Percentiles rank a stretch among this genome's conserved stretches.
Conservation (phyloP, 92 coral and sea anemone genomes). For the Palythoa heliodiscus region DNA sequence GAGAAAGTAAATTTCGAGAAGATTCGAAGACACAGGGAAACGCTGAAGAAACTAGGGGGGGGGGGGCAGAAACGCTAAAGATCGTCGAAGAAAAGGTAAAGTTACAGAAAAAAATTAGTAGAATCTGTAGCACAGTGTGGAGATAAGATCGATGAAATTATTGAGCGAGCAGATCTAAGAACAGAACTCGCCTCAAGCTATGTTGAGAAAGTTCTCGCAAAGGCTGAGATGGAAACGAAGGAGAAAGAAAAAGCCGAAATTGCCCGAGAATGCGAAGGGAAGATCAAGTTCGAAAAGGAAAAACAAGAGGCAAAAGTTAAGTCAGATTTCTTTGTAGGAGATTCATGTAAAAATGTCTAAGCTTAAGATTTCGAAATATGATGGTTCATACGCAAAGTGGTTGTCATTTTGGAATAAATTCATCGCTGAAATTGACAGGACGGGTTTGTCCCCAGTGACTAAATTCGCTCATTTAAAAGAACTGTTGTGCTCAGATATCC, state of each 20-base stretch:
- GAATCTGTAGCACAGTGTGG: slow-evolving; percentile 44
- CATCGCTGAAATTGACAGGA: slow-evolving; percentile 33
- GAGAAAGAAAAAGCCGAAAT: slow-evolving; percentile 31
- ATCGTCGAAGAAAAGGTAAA: slow-evolving; percentile 44
- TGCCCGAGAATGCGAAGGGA: too few relatives aligned
- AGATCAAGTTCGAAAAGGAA: too few relatives aligned
- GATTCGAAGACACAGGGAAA: too few relatives aligned
- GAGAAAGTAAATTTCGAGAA: slow-evolving; percentile 46
- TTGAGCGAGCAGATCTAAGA: slow-evolving; percentile 49
- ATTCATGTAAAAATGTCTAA: slow-evolving; percentile 8
- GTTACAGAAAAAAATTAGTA: slow-evolving; percentile 30
- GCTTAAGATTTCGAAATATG: slow-evolving; percentile 12
- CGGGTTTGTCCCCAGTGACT: slow-evolving; percentile 39
- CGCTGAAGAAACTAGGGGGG: slow-evolving; percentile 11
- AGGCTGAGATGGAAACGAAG: slow-evolving; percentile 37
- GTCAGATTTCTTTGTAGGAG: too few relatives aligned
- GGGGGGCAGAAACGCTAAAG: slow-evolving; percentile 30
- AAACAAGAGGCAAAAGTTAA: too few relatives aligned
- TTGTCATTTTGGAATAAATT: slow-evolving; percentile 23
- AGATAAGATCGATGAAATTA: slow-evolving; percentile 30
- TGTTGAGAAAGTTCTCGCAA: slow-evolving; percentile 42
- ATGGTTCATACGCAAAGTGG: slow-evolving; percentile 1
- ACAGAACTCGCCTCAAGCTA: slow-evolving; percentile 10
- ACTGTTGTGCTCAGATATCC: slow-evolving; percentile 46
- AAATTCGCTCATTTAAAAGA: slow-evolving; percentile 62